These are phyloP conservation scores for Eupithecia dodoneata DNA, from an alignment of 2,888 invertebrate species.

Conservation along the genomic window DNA sequence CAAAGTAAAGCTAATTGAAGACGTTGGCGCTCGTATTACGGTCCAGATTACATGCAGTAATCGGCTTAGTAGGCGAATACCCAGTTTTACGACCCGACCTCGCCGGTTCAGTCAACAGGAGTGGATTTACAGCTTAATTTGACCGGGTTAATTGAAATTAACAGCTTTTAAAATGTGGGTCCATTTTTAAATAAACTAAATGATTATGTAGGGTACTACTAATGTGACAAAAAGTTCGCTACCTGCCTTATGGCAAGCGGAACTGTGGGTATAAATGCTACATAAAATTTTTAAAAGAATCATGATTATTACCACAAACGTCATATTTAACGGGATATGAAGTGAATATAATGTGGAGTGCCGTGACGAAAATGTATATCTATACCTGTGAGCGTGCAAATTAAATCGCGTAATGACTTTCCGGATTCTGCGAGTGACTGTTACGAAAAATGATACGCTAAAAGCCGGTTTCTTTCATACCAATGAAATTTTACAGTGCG, in stretches of 20 bases:
- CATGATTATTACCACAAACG: no score
- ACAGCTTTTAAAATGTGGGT: background rate
- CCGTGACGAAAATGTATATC: no score
- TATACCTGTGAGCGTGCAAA: no score
- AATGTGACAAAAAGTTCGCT: background rate
- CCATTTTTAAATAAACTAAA: background rate
- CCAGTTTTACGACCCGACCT: conserved; percentile 57
- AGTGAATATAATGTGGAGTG: no score
- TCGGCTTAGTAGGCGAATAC: conserved; percentile 67
- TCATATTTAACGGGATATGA: no score
- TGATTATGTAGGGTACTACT: background rate
- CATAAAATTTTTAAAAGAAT: background rate
- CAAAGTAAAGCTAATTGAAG: conserved; percentile 62
- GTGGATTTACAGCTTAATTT: conserved; percentile 17
- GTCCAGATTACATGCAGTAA: conserved; percentile 68
- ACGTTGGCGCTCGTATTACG: conserved; percentile 53
- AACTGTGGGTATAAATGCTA: background rate
- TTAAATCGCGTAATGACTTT: no score
- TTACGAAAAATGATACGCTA: no score
- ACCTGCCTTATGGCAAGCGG: background rate
- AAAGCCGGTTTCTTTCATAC: no score
- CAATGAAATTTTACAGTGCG: no score
- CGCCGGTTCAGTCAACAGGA: conserved; percentile 16
- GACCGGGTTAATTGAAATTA: background rate
- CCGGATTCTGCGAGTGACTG: no score